phyloP scores from a whole-genome alignment of 2,797 vertebrate genomes.

The Pipistrellus kuhlii region DNA sequence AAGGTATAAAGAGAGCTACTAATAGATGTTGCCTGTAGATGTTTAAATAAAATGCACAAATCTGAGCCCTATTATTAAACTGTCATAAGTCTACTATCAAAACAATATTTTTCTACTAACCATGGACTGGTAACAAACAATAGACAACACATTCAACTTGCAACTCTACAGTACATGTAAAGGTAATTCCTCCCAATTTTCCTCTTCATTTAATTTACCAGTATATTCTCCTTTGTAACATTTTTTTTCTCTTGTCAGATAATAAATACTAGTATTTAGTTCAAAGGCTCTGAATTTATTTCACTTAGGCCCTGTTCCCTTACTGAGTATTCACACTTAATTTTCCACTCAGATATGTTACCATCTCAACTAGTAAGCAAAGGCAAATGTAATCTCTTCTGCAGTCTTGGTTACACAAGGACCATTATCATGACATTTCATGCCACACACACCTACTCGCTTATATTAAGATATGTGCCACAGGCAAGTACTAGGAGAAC shows the following conservation, averaged over 20 bases:
- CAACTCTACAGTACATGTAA: not conserved
- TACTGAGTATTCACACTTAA: slow-evolving; percentile 8
- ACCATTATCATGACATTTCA: not conserved
- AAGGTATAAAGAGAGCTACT: slow-evolving; percentile 30
- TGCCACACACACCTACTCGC: not conserved
- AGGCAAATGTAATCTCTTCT: slow-evolving; percentile 39
- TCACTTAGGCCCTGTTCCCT: not conserved
- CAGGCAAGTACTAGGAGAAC: not conserved
- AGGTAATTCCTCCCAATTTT: slow-evolving; percentile 56
- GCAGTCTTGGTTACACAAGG: slow-evolving; percentile 5
- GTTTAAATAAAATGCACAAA: slow-evolving; percentile 55
- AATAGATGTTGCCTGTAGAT: slow-evolving; percentile 40
- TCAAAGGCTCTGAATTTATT: slow-evolving; percentile 36
- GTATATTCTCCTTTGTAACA: not conserved
- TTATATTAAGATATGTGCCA: slow-evolving; percentile 21
- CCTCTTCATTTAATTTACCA: slow-evolving; percentile 57
- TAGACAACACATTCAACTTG: slow-evolving; percentile 39
- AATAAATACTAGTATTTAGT: slow-evolving; percentile 51
- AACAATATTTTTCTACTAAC: slow-evolving; percentile 30
- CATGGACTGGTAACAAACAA: slow-evolving; percentile 45
- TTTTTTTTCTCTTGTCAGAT: slow-evolving; percentile 8
- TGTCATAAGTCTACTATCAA: slow-evolving; percentile 15
- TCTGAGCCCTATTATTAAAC: slow-evolving; percentile 52
- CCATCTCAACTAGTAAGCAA: slow-evolving; percentile 38
- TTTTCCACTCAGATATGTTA: not conserved